Base-by-base conservation (phyloP, 1,140 invertebrate genomes). In the Drosophila tropicalis region DNA sequence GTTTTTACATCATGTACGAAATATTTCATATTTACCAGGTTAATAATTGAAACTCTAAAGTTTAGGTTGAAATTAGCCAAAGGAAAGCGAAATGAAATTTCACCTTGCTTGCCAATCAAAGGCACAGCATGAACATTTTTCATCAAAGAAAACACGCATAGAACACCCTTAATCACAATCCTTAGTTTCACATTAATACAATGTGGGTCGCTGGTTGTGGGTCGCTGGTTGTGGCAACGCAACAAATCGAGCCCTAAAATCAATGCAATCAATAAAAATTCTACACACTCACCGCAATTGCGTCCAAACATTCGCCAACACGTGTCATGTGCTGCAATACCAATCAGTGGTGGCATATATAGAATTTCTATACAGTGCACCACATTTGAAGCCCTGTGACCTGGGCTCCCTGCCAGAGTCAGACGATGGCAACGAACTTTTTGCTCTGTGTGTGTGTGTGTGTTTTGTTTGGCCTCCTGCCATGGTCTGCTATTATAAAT, bases 181-280 rank as follows among this genome's bases (percentile, higher is more conserved):
- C 19, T 17, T 22, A 47, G 15, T 22, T 4, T 7, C 25, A 22
- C 39, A 32, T 13, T 7, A 25, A 25, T n/a, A 67, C 60, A 74
- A 81, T 77, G 60, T 81, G 62, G 67, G 69, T 71, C 65, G 55
- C 55, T 6, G 39, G 17, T 51, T 51, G 44, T 51, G 17, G 67
- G 69, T 71, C 65, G 55, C 55, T 6, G 39, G 17, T 51, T 51
- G 44, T 51, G 17, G 67, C 44, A 76, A 65, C 47, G 66, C 76
- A 71, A 75, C 62, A 80, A 85, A 87, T 79, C 79, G 76, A 64
- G 76, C 72, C 41, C 67, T 74, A 76, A 87, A 87, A 87, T 87
- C 83, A 89, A 83, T 87, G 84, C 83, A 86, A 87, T 86, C 84
- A 77, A 87, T 86, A 83, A 83, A 89, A 76, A 79, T 69, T 51